phyloP scores from a whole-genome alignment of 2,888 invertebrate genomes.

The Cepaea hortensis region DNA sequence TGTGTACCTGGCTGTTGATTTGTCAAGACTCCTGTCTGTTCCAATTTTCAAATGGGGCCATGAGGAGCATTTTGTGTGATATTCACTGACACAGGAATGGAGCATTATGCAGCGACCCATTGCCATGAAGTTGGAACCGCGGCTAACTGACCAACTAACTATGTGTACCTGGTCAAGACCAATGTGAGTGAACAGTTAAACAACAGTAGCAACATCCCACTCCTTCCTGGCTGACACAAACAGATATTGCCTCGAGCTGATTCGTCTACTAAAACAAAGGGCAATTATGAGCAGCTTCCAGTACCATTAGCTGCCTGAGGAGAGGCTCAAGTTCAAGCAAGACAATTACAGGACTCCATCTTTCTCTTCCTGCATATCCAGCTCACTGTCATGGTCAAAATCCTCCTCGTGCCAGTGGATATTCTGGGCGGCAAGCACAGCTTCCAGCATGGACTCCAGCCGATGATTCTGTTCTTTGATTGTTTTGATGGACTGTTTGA shows the following conservation, averaged over 20 bases:
- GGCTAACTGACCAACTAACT: no score
- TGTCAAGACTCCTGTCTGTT: no score
- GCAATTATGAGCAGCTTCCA: background rate
- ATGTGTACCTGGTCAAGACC: no score
- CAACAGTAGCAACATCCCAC: background rate
- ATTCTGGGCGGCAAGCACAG: slow-evolving; percentile 61
- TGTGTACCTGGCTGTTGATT: no score
- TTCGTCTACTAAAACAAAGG: no score
- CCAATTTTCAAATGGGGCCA: no score
- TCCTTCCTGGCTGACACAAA: background rate
- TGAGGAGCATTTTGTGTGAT: no score
- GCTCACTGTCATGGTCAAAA: slow-evolving; percentile 61
- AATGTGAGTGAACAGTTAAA: background rate
- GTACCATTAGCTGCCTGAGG: background rate
- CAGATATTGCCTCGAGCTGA: background rate
- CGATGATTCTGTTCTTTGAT: slow-evolving; percentile 65
- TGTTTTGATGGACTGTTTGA: slow-evolving; percentile 66
- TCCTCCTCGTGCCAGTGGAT: slow-evolving; percentile 72
- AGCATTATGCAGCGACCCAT: no score
- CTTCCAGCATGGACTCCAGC: slow-evolving; percentile 71
- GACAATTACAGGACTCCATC: background rate
- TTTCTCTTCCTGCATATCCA: slow-evolving; percentile 12
- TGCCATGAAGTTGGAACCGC: no score
- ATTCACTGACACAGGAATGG: no score
- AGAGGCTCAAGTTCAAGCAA: background rate